phyloP scores from a whole-genome alignment of 1,140 invertebrate genomes.

The Microvelia longipes region DNA sequence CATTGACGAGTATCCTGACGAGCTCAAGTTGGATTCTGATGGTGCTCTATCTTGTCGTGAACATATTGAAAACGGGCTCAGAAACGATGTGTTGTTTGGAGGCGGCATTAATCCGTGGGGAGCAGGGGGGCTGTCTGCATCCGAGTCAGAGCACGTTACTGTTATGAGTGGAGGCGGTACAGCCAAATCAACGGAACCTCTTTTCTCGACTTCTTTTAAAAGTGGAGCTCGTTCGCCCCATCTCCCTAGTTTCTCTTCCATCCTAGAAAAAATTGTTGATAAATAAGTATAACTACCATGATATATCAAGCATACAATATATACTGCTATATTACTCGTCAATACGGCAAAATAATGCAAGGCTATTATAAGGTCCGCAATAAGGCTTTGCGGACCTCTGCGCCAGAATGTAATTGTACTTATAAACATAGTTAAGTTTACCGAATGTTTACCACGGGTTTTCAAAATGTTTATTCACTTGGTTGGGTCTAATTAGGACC shows the following conservation, averaged over 20 bases:
- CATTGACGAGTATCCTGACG: conserved; percentile 68
- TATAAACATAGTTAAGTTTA: too few species aligned
- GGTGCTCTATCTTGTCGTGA: conserved; percentile 48
- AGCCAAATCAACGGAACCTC: conserved; percentile 45
- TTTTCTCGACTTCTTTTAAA: conserved; percentile 39
- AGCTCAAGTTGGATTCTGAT: conserved; percentile 63
- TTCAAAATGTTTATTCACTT: too few species aligned
- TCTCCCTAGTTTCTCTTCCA: conserved; percentile 11
- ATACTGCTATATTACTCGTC: too few species aligned
- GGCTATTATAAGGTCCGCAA: too few species aligned
- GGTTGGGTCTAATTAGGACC: too few species aligned
- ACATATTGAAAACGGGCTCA: conserved; percentile 58
- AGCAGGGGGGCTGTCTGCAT: conserved; percentile 35
- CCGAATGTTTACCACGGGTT: too few species aligned
- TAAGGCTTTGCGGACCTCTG: too few species aligned
- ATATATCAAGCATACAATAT: too few species aligned
- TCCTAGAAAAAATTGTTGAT: neutral
- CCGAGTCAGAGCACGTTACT: conserved; percentile 53
- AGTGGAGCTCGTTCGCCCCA: conserved; percentile 16
- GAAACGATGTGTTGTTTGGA: conserved; percentile 43
- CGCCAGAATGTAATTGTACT: too few species aligned
- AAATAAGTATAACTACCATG: too few species aligned
- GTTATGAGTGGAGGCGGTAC: conserved; percentile 51
- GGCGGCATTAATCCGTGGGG: neutral
- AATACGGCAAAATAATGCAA: too few species aligned